Evolutionary conservation across 2,888 invertebrate genomes (phyloP).

Genomic region (Isotomurus palustris): DNA sequence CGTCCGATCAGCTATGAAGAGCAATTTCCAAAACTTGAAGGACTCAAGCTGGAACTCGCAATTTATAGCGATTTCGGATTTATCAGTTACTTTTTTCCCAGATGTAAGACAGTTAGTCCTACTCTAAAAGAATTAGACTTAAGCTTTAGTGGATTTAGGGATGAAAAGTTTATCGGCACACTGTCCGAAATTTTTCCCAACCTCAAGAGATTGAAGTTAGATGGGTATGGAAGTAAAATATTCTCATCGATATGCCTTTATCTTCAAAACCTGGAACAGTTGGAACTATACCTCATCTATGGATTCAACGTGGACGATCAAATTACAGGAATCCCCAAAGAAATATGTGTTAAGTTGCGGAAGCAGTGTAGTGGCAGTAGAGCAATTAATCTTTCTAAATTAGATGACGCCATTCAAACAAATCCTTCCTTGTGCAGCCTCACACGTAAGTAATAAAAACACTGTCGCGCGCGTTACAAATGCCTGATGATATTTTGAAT

Average conservation of each 20-base stretch:
- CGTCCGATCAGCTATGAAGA: conserved; percentile 25
- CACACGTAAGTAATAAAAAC: conserved; percentile 23
- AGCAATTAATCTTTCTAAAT: conserved; percentile 11
- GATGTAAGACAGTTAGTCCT: conserved; percentile 4
- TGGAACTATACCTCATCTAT: conserved; percentile 35
- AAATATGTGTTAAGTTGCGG: conserved; percentile 20
- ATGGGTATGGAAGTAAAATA: conserved; percentile 36
- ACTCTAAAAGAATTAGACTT: conserved; percentile 29
- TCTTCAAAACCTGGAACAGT: conserved; percentile 27
- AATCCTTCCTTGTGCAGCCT: conserved; percentile 27
- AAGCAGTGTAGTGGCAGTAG: too few species aligned
- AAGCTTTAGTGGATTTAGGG: conserved; percentile 37
- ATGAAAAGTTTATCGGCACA: conserved; percentile 33
- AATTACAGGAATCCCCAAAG: conserved; percentile 31
- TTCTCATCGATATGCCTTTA: conserved; percentile 32
- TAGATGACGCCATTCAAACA: conserved; percentile 15
- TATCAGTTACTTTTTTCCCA: conserved; percentile 33
- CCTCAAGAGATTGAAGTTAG: conserved; percentile 22
- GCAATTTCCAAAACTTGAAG: conserved; percentile 26
- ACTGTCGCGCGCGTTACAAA: not conserved
- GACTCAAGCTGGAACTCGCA: conserved; percentile 37
- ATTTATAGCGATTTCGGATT: conserved; percentile 35
- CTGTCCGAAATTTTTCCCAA: conserved; percentile 30
- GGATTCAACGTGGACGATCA: conserved; percentile 39
- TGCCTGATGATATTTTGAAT: too few species aligned